Conservation (phyloP, 1,140 invertebrate genomes). For the Anadara kagoshimensis region DNA sequence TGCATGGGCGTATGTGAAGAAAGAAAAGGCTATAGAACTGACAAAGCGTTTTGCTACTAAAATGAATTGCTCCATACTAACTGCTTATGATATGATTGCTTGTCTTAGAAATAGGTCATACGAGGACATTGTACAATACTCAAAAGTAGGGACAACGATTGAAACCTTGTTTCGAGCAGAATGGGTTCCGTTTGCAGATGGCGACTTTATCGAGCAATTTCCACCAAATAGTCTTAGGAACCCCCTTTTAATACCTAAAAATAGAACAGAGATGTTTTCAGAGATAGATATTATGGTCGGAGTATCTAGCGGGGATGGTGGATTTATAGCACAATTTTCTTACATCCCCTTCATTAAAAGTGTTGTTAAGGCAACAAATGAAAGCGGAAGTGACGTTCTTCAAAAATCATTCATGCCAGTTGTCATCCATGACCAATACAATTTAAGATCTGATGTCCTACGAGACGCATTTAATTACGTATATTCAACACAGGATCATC, state of each 20-base stretch:
- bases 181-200: slow-evolving; percentile 24
- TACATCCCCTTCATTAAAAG: slow-evolving; percentile 18
- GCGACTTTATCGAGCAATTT: slow-evolving; percentile 25
- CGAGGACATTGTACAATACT: slow-evolving; percentile 24
- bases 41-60: slow-evolving; percentile 9
- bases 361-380: not conserved
- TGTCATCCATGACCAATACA: not conserved
- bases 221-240: slow-evolving; percentile 11
- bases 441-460: too few species aligned
- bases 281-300: slow-evolving; percentile 35
- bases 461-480: too few species aligned
- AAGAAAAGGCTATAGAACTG: slow-evolving; percentile 7
- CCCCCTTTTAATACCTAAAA: not conserved
- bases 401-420: not conserved
- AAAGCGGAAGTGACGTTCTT: too few species aligned
- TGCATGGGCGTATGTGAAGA: slow-evolving; percentile 25
- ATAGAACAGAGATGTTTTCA: slow-evolving; percentile 12
- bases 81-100: not conserved
- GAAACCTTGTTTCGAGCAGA: slow-evolving; percentile 29
- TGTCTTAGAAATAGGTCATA: slow-evolving; percentile 23
- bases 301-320: slow-evolving; percentile 26
- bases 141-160: slow-evolving; percentile 15
- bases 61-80: slow-evolving; percentile 12
- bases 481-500: too few species aligned
- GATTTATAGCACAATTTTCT: slow-evolving; percentile 16